Conservation (phyloP, 2,797 vertebrate species). For the Galaxias olidus region DNA sequence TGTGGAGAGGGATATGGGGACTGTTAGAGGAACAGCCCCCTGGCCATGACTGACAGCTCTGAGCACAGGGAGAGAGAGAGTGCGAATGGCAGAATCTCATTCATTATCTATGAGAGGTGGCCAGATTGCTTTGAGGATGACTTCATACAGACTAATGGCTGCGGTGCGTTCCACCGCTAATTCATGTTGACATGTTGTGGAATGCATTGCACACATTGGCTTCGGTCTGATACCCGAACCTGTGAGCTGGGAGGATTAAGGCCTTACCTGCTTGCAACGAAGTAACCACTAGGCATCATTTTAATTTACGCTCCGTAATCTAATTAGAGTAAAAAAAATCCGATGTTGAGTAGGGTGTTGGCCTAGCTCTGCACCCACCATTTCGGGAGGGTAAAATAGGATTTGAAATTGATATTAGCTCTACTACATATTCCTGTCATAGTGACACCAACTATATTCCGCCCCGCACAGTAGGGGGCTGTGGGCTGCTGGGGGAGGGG, state of each 20-base stretch:
- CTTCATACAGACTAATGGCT: constrained; percentile 49
- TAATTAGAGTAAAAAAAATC: neutral
- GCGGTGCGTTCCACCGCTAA: constrained; percentile 39
- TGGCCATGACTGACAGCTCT: constrained; percentile 63
- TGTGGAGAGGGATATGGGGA: constrained; percentile 20
- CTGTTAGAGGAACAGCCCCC: constrained; percentile 32
- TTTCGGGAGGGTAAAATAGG: constrained; percentile 10
- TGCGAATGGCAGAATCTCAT: constrained; percentile 45
- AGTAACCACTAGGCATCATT: neutral
- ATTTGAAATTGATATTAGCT: constrained; percentile 29
- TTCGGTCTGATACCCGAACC: constrained; percentile 28
- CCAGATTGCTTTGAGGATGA: constrained; percentile 66
- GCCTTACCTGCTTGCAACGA: neutral
- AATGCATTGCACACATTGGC: constrained; percentile 35
- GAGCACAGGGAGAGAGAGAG: constrained; percentile 42
- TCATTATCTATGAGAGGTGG: constrained; percentile 72
- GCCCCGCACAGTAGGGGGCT: constrained; percentile 44
- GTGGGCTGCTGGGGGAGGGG: constrained; percentile 24
- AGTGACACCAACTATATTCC: constrained; percentile 10
- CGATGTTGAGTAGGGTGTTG: neutral
- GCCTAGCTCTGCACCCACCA: neutral
- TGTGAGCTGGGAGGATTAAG: neutral
- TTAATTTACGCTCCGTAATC: neutral
- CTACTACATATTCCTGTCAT: constrained; percentile 16
- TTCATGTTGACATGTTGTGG: constrained; percentile 28